Base-by-base conservation (phyloP, 2,797 vertebrate species). In the Falco peregrinus region DNA sequence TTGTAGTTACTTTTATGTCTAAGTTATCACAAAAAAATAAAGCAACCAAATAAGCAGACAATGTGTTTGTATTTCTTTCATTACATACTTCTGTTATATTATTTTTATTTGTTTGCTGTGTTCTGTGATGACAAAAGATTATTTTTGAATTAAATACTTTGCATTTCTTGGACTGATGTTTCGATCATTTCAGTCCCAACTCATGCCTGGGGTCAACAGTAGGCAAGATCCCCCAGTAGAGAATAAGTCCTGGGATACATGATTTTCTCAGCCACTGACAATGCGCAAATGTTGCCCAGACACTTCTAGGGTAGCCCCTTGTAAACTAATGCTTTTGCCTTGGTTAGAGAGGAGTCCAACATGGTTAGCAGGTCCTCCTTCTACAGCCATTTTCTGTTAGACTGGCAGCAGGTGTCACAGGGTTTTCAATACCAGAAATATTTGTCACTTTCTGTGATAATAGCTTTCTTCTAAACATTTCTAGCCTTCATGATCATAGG, bases 321-420 rank as follows among this genome's bases (percentile, higher is more conserved):
- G 11, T 6, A 64, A 75, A 5, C 17, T 1, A 16, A 35, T 26
- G 33, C 6, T 14, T 87, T 70, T 65, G 16, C 6, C 9, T 28
- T 54, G 16, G 10, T 28, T 33, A 43, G 41, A 24, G 15, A 45
- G 39, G 14, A 45, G 17, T 53, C 20, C 56, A 63, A 43, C 11
- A 22, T 0, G 0, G 5, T 43, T 31, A 2, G 0, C 17, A 89
- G 24, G 8, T 22, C 5, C 10, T 6, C 13, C 31, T 68, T 71
- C 54, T n/a, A 33, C 41, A 48, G 10, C 0, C 5, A 5, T 43
- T 47, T 57, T 47, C 31, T 48, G 8, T 51, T 22, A 33, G 6
- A 6, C 7, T 45, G 7, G 13, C 24, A 86, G n/a, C 15, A 59
- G 19, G 24, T 50, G 28, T 28, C 43, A 26, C 54, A 35, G 5